A percentile compares a stretch with the other conserved stretches of the same genome.
These are phyloP conservation scores for Whitmania pigra DNA, from an alignment of 1,140 invertebrate species.

Conservation along the genomic window DNA sequence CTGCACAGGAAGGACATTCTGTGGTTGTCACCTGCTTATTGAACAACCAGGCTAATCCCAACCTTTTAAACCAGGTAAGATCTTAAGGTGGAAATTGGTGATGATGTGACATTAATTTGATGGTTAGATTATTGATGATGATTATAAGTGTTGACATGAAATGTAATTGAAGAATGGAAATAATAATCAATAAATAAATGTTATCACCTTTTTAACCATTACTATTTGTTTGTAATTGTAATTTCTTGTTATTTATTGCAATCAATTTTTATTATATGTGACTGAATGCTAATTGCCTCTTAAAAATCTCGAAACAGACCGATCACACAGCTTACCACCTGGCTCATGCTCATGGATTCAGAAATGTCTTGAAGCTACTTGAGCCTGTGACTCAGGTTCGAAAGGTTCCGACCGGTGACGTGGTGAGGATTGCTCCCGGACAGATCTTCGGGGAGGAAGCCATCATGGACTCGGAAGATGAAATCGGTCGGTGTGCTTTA, in stretches of 20 bases:
- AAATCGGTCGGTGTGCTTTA: constrained; percentile 63
- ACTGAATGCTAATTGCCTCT: too few relatives aligned
- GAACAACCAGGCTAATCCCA: constrained; percentile 73
- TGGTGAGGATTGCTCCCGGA: constrained; percentile 91
- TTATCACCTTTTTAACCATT: too few relatives aligned
- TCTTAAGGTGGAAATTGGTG: neutral
- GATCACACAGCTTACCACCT: constrained; percentile 92
- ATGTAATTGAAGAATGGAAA: too few relatives aligned
- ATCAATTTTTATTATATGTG: too few relatives aligned
- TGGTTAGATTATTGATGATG: too few relatives aligned
- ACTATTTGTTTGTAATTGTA: too few relatives aligned
- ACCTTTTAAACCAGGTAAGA: constrained; percentile 76
- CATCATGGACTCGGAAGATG: constrained; percentile 97
- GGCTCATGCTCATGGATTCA: constrained; percentile 90
- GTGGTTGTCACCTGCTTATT: constrained; percentile 77
- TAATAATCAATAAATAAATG: too few relatives aligned
- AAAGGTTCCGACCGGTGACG: constrained; percentile 52
- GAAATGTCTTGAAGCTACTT: constrained; percentile 90
- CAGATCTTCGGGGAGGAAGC: constrained; percentile 97
- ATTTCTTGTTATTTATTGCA: too few relatives aligned
- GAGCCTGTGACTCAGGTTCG: constrained; percentile 83
- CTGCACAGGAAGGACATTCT: constrained; percentile 84
- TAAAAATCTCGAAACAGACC: constrained; percentile 51
- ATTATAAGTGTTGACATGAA: too few relatives aligned
- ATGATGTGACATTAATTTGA: too few relatives aligned